phyloP scores from a whole-genome alignment of 2,113 vertebrate genomes.

The Danionella cerebrum region DNA sequence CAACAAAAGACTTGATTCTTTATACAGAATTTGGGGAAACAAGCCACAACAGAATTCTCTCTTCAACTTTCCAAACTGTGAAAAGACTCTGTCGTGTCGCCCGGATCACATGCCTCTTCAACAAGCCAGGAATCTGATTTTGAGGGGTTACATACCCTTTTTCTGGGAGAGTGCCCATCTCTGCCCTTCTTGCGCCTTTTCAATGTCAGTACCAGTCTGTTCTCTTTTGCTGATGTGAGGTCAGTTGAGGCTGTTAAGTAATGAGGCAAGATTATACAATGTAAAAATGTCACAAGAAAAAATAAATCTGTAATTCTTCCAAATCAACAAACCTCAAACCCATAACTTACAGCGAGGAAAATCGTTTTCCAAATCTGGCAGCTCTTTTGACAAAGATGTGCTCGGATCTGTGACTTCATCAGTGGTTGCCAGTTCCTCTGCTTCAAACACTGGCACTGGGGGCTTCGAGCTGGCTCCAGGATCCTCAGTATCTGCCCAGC shows the following conservation, averaged over 20 bases:
- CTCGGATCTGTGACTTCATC: neutral
- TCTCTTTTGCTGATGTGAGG: conserved; percentile 25
- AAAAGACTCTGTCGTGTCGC: neutral
- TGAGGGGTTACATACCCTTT: conserved; percentile 27
- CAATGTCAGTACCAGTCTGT: conserved; percentile 7
- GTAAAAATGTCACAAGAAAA: too few species aligned
- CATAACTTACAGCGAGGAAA: conserved; percentile 78
- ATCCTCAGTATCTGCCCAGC: conserved; percentile 60
- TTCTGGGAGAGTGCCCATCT: conserved; percentile 8
- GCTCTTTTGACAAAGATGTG: conserved; percentile 58
- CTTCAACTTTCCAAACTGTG: neutral
- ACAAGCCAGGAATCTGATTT: neutral
- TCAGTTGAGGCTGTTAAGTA: conserved; percentile 39
- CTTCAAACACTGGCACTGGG: conserved; percentile 52
- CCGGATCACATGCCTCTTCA: neutral
- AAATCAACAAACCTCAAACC: too few species aligned
- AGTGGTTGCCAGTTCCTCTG: conserved; percentile 55
- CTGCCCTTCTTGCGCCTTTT: conserved; percentile 18
- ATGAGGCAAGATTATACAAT: neutral
- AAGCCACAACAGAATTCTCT: neutral
- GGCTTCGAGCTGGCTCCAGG: conserved; percentile 62
- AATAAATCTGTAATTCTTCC: neutral
- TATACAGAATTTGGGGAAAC: neutral
- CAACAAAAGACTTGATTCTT: neutral
- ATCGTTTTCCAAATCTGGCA: conserved; percentile 83